Evolutionary conservation across 2,888 invertebrate species (phyloP).

Genomic region (Teinopalpus imperialis): DNA sequence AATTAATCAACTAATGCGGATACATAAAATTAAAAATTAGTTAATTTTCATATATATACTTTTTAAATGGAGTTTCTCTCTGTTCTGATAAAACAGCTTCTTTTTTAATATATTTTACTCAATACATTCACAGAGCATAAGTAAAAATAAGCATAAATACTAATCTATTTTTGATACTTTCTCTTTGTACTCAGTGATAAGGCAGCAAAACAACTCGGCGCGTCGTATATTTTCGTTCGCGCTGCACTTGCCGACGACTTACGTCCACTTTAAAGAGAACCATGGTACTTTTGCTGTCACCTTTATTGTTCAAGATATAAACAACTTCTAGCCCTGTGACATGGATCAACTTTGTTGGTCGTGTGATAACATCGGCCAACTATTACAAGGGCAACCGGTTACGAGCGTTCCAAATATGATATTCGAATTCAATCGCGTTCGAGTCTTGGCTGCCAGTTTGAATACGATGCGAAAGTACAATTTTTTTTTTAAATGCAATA

Average conservation of each 20-base stretch:
- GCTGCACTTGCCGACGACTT: constrained; percentile 78
- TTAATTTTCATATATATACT: too few relatives aligned
- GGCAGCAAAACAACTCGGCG: constrained; percentile 79
- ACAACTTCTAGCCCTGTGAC: constrained; percentile 44
- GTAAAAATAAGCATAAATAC: constrained; percentile 20
- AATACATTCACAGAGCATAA: constrained; percentile 2
- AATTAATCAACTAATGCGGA: too few relatives aligned
- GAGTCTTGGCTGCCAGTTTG: constrained; percentile 40
- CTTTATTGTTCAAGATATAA: constrained; percentile 39
- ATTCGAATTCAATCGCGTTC: constrained; percentile 72
- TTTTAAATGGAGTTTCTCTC: too few relatives aligned
- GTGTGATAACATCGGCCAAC: constrained; percentile 78
- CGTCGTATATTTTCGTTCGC: constrained; percentile 81
- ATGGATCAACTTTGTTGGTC: constrained; percentile 51
- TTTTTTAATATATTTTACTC: too few relatives aligned
- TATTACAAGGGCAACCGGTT: constrained; percentile 82
- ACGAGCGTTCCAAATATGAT: constrained; percentile 75
- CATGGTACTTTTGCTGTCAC: constrained; percentile 46
- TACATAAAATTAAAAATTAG: too few relatives aligned
- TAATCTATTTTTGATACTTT: constrained; percentile 15
- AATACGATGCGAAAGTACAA: constrained; percentile 29
- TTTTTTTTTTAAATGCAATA: constrained; percentile 5
- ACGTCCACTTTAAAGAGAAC: constrained; percentile 56
- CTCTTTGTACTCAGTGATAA: constrained; percentile 73
- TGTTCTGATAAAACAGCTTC: too few relatives aligned